phyloP scores from a whole-genome alignment of 1,140 invertebrate genomes.

The Hetaerina americana region DNA sequence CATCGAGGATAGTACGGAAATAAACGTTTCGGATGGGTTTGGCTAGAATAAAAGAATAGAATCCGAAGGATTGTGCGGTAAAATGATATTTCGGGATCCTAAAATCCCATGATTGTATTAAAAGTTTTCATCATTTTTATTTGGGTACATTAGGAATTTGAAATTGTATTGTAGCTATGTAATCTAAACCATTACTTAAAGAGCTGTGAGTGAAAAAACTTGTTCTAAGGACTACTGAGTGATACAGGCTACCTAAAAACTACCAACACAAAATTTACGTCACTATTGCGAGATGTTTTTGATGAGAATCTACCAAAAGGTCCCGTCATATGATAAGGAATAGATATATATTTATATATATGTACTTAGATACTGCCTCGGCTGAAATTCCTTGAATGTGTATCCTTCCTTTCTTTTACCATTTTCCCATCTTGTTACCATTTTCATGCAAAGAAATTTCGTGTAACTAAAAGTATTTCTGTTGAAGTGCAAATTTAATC shows the following conservation, averaged over 20 bases:
- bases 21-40: neutral
- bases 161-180: neutral
- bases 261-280: neutral
- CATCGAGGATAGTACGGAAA: neutral
- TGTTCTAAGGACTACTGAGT: neutral
- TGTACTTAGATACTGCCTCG: neutral
- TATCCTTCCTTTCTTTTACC: too few relatives aligned
- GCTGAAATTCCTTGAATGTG: neutral
- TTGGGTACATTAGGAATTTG: neutral
- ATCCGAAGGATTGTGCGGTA: neutral
- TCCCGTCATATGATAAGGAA: neutral
- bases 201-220: neutral
- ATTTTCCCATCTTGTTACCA: neutral
- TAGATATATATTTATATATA: too few relatives aligned
- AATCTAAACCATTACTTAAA: neutral
- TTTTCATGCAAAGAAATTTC: neutral
- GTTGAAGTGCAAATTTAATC: too few relatives aligned
- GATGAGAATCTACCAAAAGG: neutral
- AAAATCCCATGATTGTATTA: neutral
- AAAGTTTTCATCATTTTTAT: neutral
- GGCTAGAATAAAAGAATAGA: neutral
- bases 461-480: neutral
- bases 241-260: neutral
- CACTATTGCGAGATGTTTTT: neutral
- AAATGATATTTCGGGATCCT: neutral